Evolutionary conservation across 2,113 vertebrate species (phyloP).

Genomic region (Trichechus manatus): DNA sequence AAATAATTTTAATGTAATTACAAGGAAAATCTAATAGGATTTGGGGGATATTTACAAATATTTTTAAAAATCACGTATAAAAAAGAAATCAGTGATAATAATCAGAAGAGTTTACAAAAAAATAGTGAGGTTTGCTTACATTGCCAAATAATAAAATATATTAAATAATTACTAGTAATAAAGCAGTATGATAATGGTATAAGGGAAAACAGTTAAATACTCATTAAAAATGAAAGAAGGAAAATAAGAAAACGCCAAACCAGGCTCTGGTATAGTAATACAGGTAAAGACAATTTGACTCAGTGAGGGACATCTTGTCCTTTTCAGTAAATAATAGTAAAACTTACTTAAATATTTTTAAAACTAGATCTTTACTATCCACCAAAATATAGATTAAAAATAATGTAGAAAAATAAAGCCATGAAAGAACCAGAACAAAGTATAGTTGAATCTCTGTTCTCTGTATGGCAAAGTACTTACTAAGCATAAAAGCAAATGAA

Average conservation of each 20-base stretch:
- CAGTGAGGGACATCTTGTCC: background rate
- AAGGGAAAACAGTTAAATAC: background rate
- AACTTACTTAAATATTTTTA: background rate
- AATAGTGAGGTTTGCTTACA: background rate
- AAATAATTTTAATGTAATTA: conserved; percentile 2
- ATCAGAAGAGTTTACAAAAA: background rate
- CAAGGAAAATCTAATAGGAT: background rate
- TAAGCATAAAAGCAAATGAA: background rate
- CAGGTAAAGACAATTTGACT: background rate
- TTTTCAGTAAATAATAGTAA: background rate
- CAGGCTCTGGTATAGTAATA: background rate
- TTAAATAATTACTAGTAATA: background rate
- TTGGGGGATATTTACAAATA: background rate
- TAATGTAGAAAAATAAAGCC: background rate
- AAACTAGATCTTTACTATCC: conserved; percentile 6
- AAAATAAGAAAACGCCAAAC: background rate
- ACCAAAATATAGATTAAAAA: background rate
- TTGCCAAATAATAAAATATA: background rate
- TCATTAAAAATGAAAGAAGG: background rate
- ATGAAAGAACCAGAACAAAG: background rate
- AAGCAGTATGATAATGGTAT: background rate
- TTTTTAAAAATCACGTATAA: background rate
- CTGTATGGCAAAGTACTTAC: background rate
- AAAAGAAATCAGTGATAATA: background rate
- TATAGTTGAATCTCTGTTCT: background rate